Evolutionary conservation across 2,113 vertebrate species (phyloP).

Genomic region (Gracilinanus agilis): DNA sequence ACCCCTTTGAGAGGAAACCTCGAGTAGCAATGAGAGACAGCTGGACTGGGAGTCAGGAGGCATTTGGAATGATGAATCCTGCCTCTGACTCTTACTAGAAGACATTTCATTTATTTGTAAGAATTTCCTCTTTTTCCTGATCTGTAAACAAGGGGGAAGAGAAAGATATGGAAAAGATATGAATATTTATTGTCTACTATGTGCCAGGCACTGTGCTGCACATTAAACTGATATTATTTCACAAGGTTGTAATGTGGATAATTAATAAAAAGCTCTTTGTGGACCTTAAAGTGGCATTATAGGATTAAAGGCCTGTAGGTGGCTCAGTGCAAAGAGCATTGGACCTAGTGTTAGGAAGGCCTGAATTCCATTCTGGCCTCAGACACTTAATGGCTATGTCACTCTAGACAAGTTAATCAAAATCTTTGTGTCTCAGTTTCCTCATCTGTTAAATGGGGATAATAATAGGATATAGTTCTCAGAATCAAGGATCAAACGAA

Average conservation of each 20-base stretch:
- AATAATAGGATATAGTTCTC: background rate
- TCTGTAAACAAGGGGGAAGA: background rate
- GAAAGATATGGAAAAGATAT: background rate
- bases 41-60: background rate
- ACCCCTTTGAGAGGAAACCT: background rate
- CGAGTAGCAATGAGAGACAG: background rate
- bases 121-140: background rate
- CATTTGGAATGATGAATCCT: background rate
- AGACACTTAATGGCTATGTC: background rate
- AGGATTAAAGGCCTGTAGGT: background rate
- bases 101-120: background rate
- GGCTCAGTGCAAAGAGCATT: background rate
- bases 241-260: background rate
- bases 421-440: background rate
- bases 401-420: background rate
- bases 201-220: background rate
- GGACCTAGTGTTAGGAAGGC: background rate
- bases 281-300: background rate
- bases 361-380: background rate
- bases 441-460: background rate
- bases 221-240: background rate
- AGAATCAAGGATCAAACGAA: background rate
- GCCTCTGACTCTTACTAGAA: background rate
- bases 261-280: background rate
- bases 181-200: background rate